phyloP scores from a whole-genome alignment of 2,113 vertebrate genomes.

The Gulo gulo region DNA sequence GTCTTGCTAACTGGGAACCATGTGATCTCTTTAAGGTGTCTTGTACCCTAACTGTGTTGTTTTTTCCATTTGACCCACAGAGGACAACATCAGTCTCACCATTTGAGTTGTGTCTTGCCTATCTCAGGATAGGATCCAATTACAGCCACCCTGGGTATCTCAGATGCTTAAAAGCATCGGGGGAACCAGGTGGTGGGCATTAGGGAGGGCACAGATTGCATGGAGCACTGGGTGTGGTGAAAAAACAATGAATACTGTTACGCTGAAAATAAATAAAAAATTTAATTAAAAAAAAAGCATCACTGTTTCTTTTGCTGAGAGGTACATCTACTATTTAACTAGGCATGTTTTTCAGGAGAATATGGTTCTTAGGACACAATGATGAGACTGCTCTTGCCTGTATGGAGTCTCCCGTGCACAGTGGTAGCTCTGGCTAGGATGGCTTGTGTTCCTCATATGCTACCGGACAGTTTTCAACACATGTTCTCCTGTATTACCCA shows the following conservation, averaged over 20 bases:
- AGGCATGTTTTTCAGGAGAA: not conserved
- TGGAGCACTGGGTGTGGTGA: too few relatives aligned
- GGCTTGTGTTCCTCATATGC: fast-evolving
- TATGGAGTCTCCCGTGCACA: not conserved
- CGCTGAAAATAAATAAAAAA: too few relatives aligned
- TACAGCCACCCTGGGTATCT: not conserved
- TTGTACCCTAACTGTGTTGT: not conserved
- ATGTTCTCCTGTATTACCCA: not conserved
- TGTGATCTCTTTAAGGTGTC: not conserved
- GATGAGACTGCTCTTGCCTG: not conserved
- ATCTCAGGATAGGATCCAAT: not conserved
- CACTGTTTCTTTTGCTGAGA: not conserved
- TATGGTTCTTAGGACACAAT: not conserved
- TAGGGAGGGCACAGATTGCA: too few relatives aligned
- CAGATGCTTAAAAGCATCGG: not conserved
- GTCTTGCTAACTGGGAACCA: not conserved
- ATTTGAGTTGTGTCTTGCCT: too few relatives aligned
- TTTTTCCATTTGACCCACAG: not conserved
- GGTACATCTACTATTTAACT: not conserved
- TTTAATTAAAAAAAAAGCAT: too few relatives aligned
- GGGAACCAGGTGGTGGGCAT: too few relatives aligned
- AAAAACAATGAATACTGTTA: too few relatives aligned
- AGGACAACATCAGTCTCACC: not conserved
- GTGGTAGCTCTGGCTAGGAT: too few relatives aligned
- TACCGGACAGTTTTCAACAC: not conserved